Evolutionary conservation across 2,888 invertebrate genomes (phyloP).

Genomic region (Callosobruchus maculatus): DNA sequence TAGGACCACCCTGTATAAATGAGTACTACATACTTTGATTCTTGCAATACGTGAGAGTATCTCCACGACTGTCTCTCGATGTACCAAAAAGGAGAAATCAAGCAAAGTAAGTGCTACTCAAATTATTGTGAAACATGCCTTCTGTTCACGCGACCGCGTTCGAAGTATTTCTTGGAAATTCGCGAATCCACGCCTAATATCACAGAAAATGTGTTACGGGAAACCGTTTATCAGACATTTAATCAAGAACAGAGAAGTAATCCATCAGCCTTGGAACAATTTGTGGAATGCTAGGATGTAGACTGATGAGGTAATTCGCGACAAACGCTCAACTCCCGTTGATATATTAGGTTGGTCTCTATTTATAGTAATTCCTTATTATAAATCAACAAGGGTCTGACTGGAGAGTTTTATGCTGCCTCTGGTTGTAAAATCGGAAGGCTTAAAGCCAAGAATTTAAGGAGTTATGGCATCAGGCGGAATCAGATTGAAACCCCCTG

Average conservation of each 20-base stretch:
- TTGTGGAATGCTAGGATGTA: neutral
- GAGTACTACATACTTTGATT: too few species aligned
- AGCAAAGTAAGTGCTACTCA: neutral
- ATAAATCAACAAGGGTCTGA: too few species aligned
- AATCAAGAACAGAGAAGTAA: neutral
- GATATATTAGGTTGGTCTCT: neutral
- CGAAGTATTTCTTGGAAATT: neutral
- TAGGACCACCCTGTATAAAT: too few species aligned
- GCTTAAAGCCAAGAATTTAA: too few species aligned
- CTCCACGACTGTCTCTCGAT: too few species aligned
- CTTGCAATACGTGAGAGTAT: too few species aligned
- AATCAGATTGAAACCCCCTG: too few species aligned
- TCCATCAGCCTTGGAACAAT: neutral
- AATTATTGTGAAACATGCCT: neutral
- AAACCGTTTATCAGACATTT: neutral
- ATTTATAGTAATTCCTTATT: neutral
- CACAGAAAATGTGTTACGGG: neutral
- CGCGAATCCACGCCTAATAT: neutral
- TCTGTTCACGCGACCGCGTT: neutral
- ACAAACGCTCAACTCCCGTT: neutral
- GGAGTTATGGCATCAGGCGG: too few species aligned
- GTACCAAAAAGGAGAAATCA: too few species aligned
- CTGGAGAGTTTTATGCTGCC: too few species aligned
- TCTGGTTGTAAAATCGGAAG: too few species aligned
- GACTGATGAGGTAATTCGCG: neutral